A percentile compares a stretch with the other conserved stretches of the same genome.
phyloP scores from a whole-genome alignment of 2,888 invertebrate genomes.

The Parnassius glacialis region DNA sequence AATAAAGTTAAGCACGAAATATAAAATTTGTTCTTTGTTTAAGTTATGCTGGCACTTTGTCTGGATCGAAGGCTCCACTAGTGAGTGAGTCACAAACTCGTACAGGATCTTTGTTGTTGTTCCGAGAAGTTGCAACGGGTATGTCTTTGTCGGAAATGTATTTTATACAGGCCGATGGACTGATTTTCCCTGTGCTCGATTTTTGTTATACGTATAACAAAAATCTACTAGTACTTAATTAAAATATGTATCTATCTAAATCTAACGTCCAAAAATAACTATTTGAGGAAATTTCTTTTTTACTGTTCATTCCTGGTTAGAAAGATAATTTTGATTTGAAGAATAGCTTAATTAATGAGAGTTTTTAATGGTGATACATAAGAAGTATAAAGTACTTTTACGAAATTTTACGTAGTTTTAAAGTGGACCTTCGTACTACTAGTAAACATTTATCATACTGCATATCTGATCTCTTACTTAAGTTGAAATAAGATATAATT shows the following conservation, averaged over 20 bases:
- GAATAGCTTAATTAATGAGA: too few relatives aligned
- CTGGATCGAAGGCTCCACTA: constrained; percentile 54
- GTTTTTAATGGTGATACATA: too few relatives aligned
- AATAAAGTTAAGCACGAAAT: constrained; percentile 26
- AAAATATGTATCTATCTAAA: not conserved
- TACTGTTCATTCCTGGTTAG: too few relatives aligned
- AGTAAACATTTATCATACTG: too few relatives aligned
- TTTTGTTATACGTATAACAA: constrained; percentile 39
- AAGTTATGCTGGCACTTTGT: constrained; percentile 34
- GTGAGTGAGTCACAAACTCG: constrained; percentile 73
- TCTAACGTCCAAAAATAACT: too few relatives aligned
- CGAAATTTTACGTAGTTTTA: too few relatives aligned
- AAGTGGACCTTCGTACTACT: too few relatives aligned
- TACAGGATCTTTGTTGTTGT: constrained; percentile 78
- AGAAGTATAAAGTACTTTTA: too few relatives aligned
- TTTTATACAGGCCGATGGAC: constrained; percentile 71
- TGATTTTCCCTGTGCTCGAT: constrained; percentile 66
- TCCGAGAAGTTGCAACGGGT: constrained; percentile 68
- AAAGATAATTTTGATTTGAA: too few relatives aligned
- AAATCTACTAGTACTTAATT: constrained; percentile 37
- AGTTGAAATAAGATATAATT: not conserved
- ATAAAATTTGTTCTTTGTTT: constrained; percentile 40
- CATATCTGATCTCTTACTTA: too few relatives aligned
- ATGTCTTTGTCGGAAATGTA: constrained; percentile 72
- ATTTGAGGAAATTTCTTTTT: too few relatives aligned